phyloP scores from a whole-genome alignment of 2,888 invertebrate species.

The Scaptomyza caliginosa region DNA sequence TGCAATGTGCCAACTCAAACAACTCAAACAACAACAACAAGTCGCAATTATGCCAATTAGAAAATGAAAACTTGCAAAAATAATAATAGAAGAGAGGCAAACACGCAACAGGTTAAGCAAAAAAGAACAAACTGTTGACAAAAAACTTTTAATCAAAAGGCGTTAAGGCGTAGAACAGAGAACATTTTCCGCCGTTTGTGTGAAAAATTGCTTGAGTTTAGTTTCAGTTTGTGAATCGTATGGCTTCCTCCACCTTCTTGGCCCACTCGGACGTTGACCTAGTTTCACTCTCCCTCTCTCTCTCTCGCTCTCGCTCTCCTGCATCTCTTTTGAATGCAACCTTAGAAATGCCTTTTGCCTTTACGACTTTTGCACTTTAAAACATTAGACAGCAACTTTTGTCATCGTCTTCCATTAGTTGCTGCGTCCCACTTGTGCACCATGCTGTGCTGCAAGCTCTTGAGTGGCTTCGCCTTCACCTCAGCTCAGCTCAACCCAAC shows the following conservation, averaged over 20 bases:
- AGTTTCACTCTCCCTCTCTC: slow-evolving; percentile 42
- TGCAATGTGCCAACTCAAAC: slow-evolving; percentile 52
- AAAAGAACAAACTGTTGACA: slow-evolving; percentile 56
- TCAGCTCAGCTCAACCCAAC: neutral
- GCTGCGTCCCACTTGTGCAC: slow-evolving; percentile 37
- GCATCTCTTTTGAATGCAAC: slow-evolving; percentile 51
- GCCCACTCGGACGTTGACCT: slow-evolving; percentile 61
- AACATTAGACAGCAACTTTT: slow-evolving; percentile 35
- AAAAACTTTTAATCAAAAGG: slow-evolving; percentile 64
- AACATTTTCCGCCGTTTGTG: slow-evolving; percentile 44
- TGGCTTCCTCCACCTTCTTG: slow-evolving; percentile 42
- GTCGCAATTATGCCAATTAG: slow-evolving; percentile 77
- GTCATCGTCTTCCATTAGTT: slow-evolving; percentile 23
- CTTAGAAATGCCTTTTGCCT: slow-evolving; percentile 58
- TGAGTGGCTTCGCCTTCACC: slow-evolving; percentile 58
- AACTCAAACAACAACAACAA: slow-evolving; percentile 25
- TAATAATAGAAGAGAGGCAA: slow-evolving; percentile 22
- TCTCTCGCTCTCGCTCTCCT: neutral
- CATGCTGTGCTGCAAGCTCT: slow-evolving; percentile 38
- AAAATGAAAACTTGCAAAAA: slow-evolving; percentile 65
- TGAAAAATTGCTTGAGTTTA: slow-evolving; percentile 65
- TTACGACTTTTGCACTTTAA: slow-evolving; percentile 17
- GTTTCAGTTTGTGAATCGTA: slow-evolving; percentile 35
- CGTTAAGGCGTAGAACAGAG: slow-evolving; percentile 62
- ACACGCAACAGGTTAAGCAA: slow-evolving; percentile 66